phyloP scores from a whole-genome alignment of 2,113 vertebrate species.

The Crypturellus undulatus region DNA sequence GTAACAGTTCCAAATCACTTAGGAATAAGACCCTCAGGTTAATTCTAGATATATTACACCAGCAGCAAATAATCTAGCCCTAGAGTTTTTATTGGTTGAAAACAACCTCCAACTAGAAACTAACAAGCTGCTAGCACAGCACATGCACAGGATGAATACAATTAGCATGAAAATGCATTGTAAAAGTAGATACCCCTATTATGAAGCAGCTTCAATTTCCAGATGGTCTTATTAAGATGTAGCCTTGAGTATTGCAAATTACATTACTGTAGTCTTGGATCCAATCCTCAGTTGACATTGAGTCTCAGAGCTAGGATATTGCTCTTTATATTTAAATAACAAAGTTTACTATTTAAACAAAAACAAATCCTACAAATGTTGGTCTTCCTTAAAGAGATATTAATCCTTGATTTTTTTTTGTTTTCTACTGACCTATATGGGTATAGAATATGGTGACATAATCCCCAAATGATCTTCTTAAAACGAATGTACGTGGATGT shows the following conservation, averaged over 20 bases:
- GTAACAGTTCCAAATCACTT: not conserved
- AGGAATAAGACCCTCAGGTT: not conserved
- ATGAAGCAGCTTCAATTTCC: slow-evolving; percentile 23
- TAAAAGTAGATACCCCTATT: not conserved
- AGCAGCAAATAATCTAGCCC: not conserved
- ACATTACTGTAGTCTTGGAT: not conserved
- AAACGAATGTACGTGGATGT: accelerated
- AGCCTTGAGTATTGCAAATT: not conserved
- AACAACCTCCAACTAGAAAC: not conserved
- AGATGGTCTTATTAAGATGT: slow-evolving; percentile 30
- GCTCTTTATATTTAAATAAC: slow-evolving; percentile 2
- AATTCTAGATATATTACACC: not conserved
- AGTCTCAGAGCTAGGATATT: not conserved
- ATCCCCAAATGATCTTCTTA: not conserved
- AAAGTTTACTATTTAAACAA: not conserved
- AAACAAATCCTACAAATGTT: not conserved
- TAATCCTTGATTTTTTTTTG: not conserved
- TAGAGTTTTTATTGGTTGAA: not conserved
- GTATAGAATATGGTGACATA: not conserved
- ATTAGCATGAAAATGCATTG: not conserved
- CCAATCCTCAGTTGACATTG: not conserved
- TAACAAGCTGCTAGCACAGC: not conserved
- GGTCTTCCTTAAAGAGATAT: slow-evolving; percentile 1
- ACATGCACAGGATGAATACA: not conserved
- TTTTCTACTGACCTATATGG: not conserved